A percentile compares a stretch with the other conserved stretches of the same genome.
phyloP scores from a whole-genome alignment of 2,888 invertebrate species.

The Podotricha telesiphe region DNA sequence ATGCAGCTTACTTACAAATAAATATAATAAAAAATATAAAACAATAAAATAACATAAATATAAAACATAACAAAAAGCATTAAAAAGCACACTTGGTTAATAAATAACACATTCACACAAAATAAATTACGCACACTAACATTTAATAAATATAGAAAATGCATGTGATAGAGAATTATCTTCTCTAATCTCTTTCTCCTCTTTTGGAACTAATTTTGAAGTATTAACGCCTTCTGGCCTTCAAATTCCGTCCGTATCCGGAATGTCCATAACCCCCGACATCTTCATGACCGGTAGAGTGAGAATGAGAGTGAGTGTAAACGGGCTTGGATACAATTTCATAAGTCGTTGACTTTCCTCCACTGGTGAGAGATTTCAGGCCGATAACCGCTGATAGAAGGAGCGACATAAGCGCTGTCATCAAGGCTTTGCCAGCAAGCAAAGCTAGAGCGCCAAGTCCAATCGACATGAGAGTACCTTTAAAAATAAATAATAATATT shows the following conservation, averaged over 20 bases:
- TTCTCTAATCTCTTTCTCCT: neutral
- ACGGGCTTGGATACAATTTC: conserved; percentile 93
- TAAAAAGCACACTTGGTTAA: neutral
- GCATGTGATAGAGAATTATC: neutral
- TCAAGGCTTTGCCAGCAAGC: conserved; percentile 91
- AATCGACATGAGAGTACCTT: conserved; percentile 88
- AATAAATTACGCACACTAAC: conserved; percentile 13
- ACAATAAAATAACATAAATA: conserved; percentile 15
- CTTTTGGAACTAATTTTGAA: neutral
- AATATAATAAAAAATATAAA: neutral
- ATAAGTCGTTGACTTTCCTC: conserved; percentile 90
- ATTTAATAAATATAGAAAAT: conserved; percentile 1
- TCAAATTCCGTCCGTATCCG: conserved; percentile 77
- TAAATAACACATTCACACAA: conserved; percentile 11
- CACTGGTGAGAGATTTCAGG: conserved; percentile 87
- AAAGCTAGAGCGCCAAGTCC: conserved; percentile 90
- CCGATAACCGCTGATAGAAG: conserved; percentile 90
- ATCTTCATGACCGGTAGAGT: conserved; percentile 85
- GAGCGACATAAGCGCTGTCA: conserved; percentile 91
- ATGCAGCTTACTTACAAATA: neutral
- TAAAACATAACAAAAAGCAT: conserved; percentile 14
- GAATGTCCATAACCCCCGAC: conserved; percentile 81
- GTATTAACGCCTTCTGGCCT: conserved; percentile 57
- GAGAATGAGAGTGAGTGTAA: conserved; percentile 86
- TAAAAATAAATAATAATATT: neutral